Percentiles rank a stretch among this genome's conserved stretches.
These are phyloP conservation scores for Kryptopterus vitreolus DNA, from an alignment of 2,797 vertebrate species.

Conservation along the genomic window DNA sequence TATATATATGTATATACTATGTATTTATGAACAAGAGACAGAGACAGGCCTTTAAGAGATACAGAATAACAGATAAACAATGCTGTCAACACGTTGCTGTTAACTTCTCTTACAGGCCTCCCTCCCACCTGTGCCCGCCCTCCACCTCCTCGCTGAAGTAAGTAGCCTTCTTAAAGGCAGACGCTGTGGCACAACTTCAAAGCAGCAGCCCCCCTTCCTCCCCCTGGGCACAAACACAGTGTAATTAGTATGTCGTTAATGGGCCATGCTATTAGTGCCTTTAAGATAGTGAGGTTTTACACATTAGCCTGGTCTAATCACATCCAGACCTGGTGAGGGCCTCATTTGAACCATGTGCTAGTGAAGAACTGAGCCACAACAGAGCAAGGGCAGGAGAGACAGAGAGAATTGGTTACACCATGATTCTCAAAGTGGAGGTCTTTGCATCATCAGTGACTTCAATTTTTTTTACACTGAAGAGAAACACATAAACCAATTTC, in stretches of 20 bases:
- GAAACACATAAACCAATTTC: not conserved
- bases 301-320: conserved; percentile 52
- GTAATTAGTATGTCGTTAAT: conserved; percentile 60
- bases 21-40: no score
- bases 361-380: not conserved
- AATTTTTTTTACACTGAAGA: not conserved
- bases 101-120: conserved; percentile 29
- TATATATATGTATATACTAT: no score
- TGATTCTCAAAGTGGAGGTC: not conserved
- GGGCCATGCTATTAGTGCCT: conserved; percentile 56
- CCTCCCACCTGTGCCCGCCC: not conserved
- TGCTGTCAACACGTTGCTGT: conserved; percentile 12
- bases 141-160: conserved; percentile 27
- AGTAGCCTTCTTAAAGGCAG: conserved; percentile 39
- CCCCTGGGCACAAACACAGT: conserved; percentile 48
- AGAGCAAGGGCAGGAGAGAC: not conserved
- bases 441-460: not conserved
- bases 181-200: conserved; percentile 41
- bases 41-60: not conserved
- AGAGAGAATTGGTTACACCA: conserved; percentile 1
- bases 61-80: conserved; percentile 22
- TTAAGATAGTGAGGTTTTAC: conserved; percentile 59
- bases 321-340: conserved; percentile 46
- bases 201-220: conserved; percentile 26
- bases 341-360: conserved; percentile 52